Conservation (phyloP, 2,888 invertebrate genomes). For the Hyposoter dolosus region DNA sequence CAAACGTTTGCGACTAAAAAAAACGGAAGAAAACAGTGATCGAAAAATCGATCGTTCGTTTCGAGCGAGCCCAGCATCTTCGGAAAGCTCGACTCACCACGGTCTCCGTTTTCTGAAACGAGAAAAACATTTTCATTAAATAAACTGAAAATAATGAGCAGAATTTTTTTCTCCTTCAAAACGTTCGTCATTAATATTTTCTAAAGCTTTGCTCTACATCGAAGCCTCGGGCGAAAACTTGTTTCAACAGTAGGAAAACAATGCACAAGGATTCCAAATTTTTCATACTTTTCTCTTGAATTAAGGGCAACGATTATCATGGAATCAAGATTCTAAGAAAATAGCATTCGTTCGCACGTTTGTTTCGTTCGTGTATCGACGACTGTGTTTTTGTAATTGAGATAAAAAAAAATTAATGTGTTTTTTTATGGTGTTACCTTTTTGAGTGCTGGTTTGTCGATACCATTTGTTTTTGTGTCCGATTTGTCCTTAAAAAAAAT, state of each 20-base stretch:
- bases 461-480: constrained; percentile 82
- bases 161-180: background rate
- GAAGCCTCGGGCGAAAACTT: background rate
- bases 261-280: background rate
- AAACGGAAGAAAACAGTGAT: background rate
- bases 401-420: constrained; percentile 11
- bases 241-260: background rate
- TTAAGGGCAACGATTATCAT: background rate
- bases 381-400: background rate
- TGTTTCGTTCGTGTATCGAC: background rate
- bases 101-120: constrained; percentile 80
- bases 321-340: background rate
- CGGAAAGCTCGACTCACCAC: constrained; percentile 74
- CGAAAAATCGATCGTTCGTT: constrained; percentile 40
- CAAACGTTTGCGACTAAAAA: background rate
- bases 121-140: constrained; percentile 57
- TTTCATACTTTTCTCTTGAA: background rate
- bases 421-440: constrained; percentile 77
- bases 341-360: constrained; percentile 1
- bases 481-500: constrained; percentile 80
- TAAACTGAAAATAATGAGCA: background rate
- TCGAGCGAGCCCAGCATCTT: constrained; percentile 45
- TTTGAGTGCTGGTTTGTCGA: constrained; percentile 79
- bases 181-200: background rate
- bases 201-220: constrained; percentile 20